phyloP scores from a whole-genome alignment of 1,140 invertebrate genomes.

The Gerris buenoi region DNA sequence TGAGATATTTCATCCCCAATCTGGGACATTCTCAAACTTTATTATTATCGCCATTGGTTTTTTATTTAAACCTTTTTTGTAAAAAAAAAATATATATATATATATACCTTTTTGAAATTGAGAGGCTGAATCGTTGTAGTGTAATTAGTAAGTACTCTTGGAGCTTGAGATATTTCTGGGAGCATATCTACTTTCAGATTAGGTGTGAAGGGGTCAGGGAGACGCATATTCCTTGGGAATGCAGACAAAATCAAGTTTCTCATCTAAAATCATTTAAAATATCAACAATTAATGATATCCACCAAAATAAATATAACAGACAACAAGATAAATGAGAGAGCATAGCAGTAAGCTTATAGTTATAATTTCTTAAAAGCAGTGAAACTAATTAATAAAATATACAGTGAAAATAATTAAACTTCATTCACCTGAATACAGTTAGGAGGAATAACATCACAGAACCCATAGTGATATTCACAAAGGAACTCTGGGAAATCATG shows the following conservation, averaged over 20 bases:
- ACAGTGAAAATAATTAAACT: too few species aligned
- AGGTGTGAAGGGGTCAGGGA: slow-evolving; percentile 95
- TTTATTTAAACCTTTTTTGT: neutral
- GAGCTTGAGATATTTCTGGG: slow-evolving; percentile 44
- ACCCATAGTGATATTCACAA: slow-evolving; percentile 98
- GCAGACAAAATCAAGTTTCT: slow-evolving; percentile 93
- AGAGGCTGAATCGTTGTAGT: slow-evolving; percentile 69
- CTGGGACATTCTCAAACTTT: too few species aligned
- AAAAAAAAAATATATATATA: neutral
- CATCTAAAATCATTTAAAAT: slow-evolving; percentile 41
- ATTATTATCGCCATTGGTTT: neutral
- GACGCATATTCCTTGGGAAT: slow-evolving; percentile 90
- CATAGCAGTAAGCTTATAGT: too few species aligned
- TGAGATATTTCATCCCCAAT: too few species aligned
- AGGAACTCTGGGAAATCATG: slow-evolving; percentile 99
- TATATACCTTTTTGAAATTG: slow-evolving; percentile 62
- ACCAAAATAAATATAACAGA: too few species aligned
- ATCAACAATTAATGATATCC: too few species aligned
- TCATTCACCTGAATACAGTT: slow-evolving; percentile 88
- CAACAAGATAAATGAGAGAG: too few species aligned
- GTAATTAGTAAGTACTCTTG: slow-evolving; percentile 81
- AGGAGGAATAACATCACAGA: slow-evolving; percentile 96
- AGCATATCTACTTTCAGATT: slow-evolving; percentile 94
- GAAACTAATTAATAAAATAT: too few species aligned
- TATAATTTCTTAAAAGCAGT: too few species aligned